phyloP scores from a whole-genome alignment of 53 echinoderm and acorn worm genomes.

The Pentamera pediparva region DNA sequence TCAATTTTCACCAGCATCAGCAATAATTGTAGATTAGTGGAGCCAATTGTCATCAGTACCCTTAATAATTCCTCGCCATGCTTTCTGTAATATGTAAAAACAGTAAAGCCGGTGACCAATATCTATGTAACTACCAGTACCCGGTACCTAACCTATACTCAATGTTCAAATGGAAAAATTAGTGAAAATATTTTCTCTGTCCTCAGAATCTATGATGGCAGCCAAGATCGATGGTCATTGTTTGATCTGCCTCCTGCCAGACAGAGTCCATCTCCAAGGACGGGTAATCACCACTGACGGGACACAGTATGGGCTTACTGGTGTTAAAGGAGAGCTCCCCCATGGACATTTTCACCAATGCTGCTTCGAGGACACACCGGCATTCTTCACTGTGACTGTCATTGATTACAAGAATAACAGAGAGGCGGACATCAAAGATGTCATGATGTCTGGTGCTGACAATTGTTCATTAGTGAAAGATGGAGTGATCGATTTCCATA shows the following conservation, averaged over 20 bases:
- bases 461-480: conserved; percentile 58
- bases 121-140: too few relatives aligned
- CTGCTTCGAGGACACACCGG: conserved; percentile 67
- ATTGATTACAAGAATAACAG: conserved; percentile 38
- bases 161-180: too few relatives aligned
- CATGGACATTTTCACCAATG: conserved; percentile 55
- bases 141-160: too few relatives aligned
- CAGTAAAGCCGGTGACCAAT: too few relatives aligned
- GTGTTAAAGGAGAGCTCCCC: conserved; percentile 38
- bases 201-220: too few relatives aligned
- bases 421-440: conserved; percentile 39
- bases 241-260: conserved; percentile 52
- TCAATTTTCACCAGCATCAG: too few relatives aligned
- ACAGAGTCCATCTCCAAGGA: conserved; percentile 51
- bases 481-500: conserved; percentile 46
- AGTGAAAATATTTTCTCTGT: too few relatives aligned
- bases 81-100: too few relatives aligned
- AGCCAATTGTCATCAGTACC: too few relatives aligned
- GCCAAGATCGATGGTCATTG: too few relatives aligned
- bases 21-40: too few relatives aligned
- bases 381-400: conserved; percentile 52
- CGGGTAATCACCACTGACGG: conserved; percentile 35
- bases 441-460: conserved; percentile 62
- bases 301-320: conserved; percentile 61
- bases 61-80: too few relatives aligned